Evolutionary conservation across 1,140 invertebrate species (phyloP), one percentile per base, ranked within the genome.

Genomic region (Cecropterus lyciades): DNA sequence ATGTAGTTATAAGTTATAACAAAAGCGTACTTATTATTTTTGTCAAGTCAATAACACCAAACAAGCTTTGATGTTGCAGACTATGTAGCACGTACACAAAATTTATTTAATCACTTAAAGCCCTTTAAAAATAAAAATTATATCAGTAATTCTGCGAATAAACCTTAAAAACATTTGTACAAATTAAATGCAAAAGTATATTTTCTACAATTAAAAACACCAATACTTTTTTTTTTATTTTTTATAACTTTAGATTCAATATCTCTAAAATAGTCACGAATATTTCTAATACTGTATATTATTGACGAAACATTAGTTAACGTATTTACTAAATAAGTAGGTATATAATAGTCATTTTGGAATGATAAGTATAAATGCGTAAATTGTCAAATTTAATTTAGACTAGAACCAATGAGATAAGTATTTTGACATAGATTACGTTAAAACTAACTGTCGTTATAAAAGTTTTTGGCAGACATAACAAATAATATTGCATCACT

Each of bases 351-450:
- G 37, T 33, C 57, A 43, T 51, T 67, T 67, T 70, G 72, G 72
- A 70, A 70, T 73, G 68, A 24, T 24, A 24, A 24, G 20, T 24
- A 67, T 70, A 70, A 70, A 65, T 67, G 65, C 65, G 60, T 48
- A 65, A 57, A 30, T 30, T 15, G 13, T 33, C 49, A 52, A 7
- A 53, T 46, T 37, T 33, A 70, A 67, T 73, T 65, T 73, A 65
- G 72, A 73, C 72, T 73, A 73, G 72, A 73, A 67, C 37, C 37
- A 52, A 70, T 40, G 37, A 40, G 37, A 40, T 40, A 40, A 13
- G 6, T 40, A 40, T 9, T 40, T 40, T 13, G 11, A 40, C 5
- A 40, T 40, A 40, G 11, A 40, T 3, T n/a, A 40, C 1, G n/a
- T 40, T 40, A 40, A n/a, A 40, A 0, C 37, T 40, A 40, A n/a